Conservation (phyloP, 2,888 invertebrate genomes). For the Agrilus cyanescens region DNA sequence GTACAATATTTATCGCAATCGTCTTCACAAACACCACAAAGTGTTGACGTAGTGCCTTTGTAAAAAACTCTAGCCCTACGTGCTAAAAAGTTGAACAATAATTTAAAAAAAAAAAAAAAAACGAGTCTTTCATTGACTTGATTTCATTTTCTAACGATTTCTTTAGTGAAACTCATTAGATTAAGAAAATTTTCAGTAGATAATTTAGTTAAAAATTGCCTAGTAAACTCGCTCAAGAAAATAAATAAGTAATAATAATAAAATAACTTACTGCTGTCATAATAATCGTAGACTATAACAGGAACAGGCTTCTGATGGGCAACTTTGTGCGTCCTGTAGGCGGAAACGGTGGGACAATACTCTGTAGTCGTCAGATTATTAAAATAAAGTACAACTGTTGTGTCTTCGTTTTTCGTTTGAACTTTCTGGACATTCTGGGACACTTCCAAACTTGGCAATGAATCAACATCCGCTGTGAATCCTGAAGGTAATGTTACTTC, state of each 20-base stretch:
- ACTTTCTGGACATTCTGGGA: conserved; percentile 51
- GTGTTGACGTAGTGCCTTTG: conserved; percentile 52
- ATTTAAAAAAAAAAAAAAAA: neutral
- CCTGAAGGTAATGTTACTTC: conserved; percentile 85
- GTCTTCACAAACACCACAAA: conserved; percentile 76
- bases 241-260: neutral
- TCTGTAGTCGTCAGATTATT: conserved; percentile 51
- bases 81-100: conserved; percentile 39
- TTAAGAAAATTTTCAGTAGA: no score
- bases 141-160: no score
- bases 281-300: conserved; percentile 80
- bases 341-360: conserved; percentile 74
- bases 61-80: conserved; percentile 76
- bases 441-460: conserved; percentile 48
- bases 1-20: conserved; percentile 43
- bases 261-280: conserved; percentile 68
- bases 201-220: neutral
- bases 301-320: conserved; percentile 78
- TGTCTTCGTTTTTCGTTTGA: conserved; percentile 55
- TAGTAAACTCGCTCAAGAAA: neutral
- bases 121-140: neutral
- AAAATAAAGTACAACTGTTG: conserved; percentile 57
- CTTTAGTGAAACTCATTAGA: no score
- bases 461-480: conserved; percentile 70
- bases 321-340: conserved; percentile 71